phyloP scores from a whole-genome alignment of 1,140 invertebrate species.

The Microplitis demolitor region DNA sequence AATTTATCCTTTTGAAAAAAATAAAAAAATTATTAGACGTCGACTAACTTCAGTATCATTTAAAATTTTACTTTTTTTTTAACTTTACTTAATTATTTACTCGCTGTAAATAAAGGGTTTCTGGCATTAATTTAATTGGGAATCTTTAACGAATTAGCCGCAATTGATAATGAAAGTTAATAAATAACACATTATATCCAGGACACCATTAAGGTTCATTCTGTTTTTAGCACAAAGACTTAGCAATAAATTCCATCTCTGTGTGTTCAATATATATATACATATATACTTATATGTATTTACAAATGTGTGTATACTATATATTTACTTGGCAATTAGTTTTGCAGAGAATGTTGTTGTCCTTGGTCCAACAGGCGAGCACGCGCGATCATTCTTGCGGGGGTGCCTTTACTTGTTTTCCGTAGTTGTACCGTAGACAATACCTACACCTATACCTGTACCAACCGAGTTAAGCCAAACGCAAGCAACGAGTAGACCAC shows the following conservation, averaged over 20 bases:
- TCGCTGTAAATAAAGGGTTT: neutral
- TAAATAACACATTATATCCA: constrained; percentile 8
- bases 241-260: constrained; percentile 40
- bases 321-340: constrained; percentile 59
- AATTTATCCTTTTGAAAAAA: no score
- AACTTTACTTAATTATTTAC: no score
- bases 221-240: constrained; percentile 6
- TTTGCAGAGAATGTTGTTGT: constrained; percentile 58
- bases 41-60: no score
- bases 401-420: constrained; percentile 31
- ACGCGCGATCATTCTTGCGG: constrained; percentile 41
- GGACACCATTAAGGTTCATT: neutral
- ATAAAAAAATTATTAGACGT: no score
- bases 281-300: constrained; percentile 7
- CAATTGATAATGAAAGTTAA: constrained; percentile 18
- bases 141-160: no score
- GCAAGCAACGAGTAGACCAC: no score
- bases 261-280: constrained; percentile 15
- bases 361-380: constrained; percentile 48
- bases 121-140: neutral
- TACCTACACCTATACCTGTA: constrained; percentile 12
- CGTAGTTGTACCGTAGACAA: constrained; percentile 33
- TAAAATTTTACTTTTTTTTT: no score
- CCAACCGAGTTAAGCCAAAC: no score
- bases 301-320: constrained; percentile 35